Conservation (phyloP, 1,140 invertebrate species). For the Acromyrmex heyeri region DNA sequence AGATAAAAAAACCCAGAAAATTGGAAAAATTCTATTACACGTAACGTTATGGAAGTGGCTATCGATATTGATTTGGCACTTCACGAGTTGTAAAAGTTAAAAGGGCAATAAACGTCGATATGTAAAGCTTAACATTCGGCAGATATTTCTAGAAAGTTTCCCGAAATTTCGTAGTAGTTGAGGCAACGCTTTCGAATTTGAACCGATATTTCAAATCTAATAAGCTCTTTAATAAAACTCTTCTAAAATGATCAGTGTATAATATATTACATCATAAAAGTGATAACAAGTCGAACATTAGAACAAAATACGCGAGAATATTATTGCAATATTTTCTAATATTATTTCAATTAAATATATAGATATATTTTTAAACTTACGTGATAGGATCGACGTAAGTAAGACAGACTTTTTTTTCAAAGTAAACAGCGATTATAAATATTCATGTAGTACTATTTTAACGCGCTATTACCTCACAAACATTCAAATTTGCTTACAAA, state of each 20-base stretch:
- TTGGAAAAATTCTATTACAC: constrained; percentile 3
- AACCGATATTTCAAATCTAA: neutral
- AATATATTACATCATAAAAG: neutral
- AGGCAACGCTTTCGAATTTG: neutral
- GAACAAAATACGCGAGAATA: neutral
- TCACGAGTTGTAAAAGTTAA: constrained; percentile 1
- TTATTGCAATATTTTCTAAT: neutral
- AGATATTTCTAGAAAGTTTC: neutral
- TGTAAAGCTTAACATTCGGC: neutral
- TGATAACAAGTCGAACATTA: neutral
- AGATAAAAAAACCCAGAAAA: neutral
- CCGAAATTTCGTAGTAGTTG: neutral
- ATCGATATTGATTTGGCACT: constrained; percentile 19
- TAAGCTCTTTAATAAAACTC: neutral
- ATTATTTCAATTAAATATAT: neutral
- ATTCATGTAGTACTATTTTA: neutral
- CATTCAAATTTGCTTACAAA: neutral
- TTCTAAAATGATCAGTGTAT: neutral
- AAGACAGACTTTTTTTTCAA: neutral
- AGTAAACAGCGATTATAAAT: neutral
- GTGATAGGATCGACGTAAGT: neutral
- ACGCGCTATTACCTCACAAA: neutral
- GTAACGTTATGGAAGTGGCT: constrained; percentile 6
- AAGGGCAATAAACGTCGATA: constrained; percentile 4
- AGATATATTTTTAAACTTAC: neutral